These are phyloP conservation scores for Rhabdornis inornatus DNA, from an alignment of 2,113 vertebrate genomes.

Conservation along the genomic window DNA sequence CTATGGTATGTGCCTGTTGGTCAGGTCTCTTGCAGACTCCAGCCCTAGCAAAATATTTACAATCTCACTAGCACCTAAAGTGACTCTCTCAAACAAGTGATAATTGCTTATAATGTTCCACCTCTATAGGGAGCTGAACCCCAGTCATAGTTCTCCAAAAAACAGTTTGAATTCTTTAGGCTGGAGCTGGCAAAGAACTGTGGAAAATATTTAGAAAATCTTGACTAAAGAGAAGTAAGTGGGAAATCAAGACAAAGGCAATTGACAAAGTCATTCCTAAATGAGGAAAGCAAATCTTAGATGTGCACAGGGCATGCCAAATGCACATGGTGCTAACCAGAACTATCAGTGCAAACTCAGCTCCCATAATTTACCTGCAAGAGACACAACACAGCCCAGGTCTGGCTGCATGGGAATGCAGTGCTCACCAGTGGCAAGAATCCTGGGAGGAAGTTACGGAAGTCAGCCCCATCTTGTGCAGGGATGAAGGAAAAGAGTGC, in stretches of 20 bases:
- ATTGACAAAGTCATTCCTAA: background rate
- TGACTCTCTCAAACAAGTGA: background rate
- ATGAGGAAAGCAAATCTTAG: background rate
- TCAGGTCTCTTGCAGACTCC: background rate
- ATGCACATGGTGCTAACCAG: background rate
- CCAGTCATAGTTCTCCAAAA: background rate
- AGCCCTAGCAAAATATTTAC: background rate
- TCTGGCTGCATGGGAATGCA: background rate
- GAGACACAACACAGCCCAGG: rapidly evolving
- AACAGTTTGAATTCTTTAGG: background rate
- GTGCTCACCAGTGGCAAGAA: background rate
- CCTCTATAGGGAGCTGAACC: background rate
- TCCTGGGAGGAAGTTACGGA: background rate
- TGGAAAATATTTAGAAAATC: background rate
- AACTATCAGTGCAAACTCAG: background rate
- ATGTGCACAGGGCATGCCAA: background rate
- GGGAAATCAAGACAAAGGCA: background rate
- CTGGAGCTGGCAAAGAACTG: background rate
- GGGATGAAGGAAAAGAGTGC: background rate
- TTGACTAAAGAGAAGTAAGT: background rate
- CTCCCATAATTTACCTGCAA: background rate
- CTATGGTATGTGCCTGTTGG: background rate
- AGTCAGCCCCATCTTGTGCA: background rate
- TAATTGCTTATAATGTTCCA: background rate
- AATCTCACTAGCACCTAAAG: background rate